phyloP scores from a whole-genome alignment of 1,140 invertebrate genomes.

The Drosophila truncata region DNA sequence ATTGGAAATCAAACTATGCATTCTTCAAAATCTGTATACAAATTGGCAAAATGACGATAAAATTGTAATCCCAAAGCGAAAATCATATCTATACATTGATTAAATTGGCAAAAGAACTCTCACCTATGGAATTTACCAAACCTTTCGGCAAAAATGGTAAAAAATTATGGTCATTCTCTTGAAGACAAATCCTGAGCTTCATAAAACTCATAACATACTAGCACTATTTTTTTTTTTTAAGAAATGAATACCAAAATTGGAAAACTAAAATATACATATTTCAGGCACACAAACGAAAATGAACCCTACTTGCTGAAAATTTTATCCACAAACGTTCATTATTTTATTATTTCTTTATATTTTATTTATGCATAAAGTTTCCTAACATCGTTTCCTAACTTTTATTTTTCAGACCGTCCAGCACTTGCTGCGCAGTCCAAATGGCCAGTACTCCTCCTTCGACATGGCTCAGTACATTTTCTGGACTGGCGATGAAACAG shows the following conservation, averaged over 20 bases:
- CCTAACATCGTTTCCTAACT: not conserved
- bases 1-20: not conserved
- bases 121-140: not conserved
- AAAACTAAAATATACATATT: not conserved
- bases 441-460: constrained; percentile 88
- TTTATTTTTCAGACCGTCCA: constrained; percentile 74
- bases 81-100: too few species aligned
- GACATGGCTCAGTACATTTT: constrained; percentile 92
- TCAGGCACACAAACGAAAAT: not conserved
- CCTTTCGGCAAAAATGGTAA: not conserved
- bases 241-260: not conserved
- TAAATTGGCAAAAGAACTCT: not conserved
- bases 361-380: not conserved
- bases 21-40: not conserved
- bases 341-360: too few species aligned
- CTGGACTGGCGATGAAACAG: constrained; percentile 91
- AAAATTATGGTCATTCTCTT: not conserved
- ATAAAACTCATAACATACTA: not conserved
- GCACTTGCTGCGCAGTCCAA: constrained; percentile 83
- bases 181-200: not conserved
- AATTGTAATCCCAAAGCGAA: not conserved
- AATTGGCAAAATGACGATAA: constrained; percentile 5
- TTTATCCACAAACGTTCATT: not conserved
- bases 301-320: not conserved
- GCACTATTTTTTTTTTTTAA: not conserved